phyloP scores from a whole-genome alignment of 2,113 vertebrate genomes.

The Siniperca knerii region DNA sequence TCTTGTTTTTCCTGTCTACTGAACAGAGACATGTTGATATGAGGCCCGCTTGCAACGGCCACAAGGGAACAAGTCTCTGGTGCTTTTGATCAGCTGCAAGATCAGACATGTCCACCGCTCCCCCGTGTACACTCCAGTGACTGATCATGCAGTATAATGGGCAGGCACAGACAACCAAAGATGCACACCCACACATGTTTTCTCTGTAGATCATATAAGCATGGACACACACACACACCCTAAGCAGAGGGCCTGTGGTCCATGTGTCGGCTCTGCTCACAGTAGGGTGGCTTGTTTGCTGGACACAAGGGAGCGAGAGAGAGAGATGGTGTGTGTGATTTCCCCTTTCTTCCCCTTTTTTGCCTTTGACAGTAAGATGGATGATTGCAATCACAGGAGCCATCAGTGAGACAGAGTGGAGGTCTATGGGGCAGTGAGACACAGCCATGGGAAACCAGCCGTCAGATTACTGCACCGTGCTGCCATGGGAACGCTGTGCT shows the following conservation, averaged over 20 bases:
- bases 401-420: slow-evolving; percentile 83
- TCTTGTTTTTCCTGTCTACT: slow-evolving; percentile 81
- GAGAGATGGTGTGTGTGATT: slow-evolving; percentile 75
- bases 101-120: slow-evolving; percentile 80
- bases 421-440: slow-evolving; percentile 82
- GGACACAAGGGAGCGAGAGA: slow-evolving; percentile 76
- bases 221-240: slow-evolving; percentile 34
- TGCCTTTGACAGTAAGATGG: slow-evolving; percentile 85
- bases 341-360: slow-evolving; percentile 75
- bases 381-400: slow-evolving; percentile 87
- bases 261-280: slow-evolving; percentile 68
- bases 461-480: slow-evolving; percentile 81
- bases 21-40: slow-evolving; percentile 84
- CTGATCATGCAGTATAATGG: slow-evolving; percentile 81
- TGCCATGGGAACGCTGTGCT: slow-evolving; percentile 81
- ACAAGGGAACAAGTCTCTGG: slow-evolving; percentile 79
- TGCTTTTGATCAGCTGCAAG: slow-evolving; percentile 84
- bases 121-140: slow-evolving; percentile 74
- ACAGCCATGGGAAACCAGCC: slow-evolving; percentile 85
- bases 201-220: slow-evolving; percentile 60
- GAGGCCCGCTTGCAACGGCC: slow-evolving; percentile 71
- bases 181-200: slow-evolving; percentile 76
- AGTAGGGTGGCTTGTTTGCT: slow-evolving; percentile 78
- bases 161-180: slow-evolving; percentile 72
- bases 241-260: slow-evolving; percentile 50